phyloP scores from a whole-genome alignment of 2,113 vertebrate species.

The Vireo altiloquus region DNA sequence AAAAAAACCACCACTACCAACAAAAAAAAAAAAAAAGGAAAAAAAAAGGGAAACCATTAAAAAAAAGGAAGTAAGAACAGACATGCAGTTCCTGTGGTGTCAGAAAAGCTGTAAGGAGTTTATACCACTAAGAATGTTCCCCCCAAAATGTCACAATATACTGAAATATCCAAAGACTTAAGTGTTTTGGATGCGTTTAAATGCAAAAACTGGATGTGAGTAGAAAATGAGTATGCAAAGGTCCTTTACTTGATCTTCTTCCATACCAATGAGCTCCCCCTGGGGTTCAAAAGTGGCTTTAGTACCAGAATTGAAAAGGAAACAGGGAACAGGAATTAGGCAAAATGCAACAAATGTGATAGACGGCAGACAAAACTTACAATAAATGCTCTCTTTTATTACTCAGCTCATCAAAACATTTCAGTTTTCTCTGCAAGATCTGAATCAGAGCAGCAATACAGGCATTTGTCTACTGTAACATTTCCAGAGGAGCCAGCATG shows the following conservation, averaged over 20 bases:
- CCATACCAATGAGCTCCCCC: neutral
- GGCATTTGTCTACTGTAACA: neutral
- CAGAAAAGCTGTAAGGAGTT: neutral
- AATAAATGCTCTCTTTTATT: slow-evolving; percentile 51
- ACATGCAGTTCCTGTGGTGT: neutral
- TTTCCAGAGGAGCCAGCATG: neutral
- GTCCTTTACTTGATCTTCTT: neutral
- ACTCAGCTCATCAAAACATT: neutral
- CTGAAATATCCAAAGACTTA: neutral
- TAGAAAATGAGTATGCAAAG: neutral
- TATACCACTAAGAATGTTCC: neutral
- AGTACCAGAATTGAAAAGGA: neutral
- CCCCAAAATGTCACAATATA: neutral
- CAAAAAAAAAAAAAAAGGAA: no score
- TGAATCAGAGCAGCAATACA: slow-evolving; percentile 2
- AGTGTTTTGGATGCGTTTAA: neutral
- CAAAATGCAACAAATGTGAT: neutral
- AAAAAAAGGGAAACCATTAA: no score
- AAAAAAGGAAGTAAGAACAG: neutral
- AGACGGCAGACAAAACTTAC: slow-evolving; percentile 5
- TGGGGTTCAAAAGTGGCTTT: neutral
- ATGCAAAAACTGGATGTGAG: fast-evolving
- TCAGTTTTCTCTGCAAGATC: neutral
- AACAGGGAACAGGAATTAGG: neutral
- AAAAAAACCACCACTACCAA: no score